Conservation (phyloP, 2,888 invertebrate species). For the Eristalis arbustorum region DNA sequence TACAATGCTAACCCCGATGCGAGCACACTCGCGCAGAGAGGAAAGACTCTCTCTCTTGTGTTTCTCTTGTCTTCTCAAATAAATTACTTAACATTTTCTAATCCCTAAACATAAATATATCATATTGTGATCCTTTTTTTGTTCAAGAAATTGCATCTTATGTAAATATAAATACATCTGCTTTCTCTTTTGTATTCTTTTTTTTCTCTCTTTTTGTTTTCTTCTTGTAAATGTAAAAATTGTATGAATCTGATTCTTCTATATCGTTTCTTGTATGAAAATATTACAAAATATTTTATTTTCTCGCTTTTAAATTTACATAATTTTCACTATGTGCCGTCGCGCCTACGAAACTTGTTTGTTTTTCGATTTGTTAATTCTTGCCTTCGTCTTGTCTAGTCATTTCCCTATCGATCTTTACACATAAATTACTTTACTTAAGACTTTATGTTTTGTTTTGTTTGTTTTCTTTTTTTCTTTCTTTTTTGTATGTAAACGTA, state of each 20-base stretch:
- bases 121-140: conserved; percentile 34
- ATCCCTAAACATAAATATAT: conserved; percentile 50
- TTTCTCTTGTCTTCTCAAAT: conserved; percentile 3
- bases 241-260: conserved; percentile 66
- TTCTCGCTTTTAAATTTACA: conserved; percentile 45
- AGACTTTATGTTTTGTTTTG: conserved; percentile 28
- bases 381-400: conserved; percentile 10
- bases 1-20: not conserved
- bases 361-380: no score
- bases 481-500: conserved; percentile 58
- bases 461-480: conserved; percentile 10
- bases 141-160: conserved; percentile 48
- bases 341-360: conserved; percentile 3
- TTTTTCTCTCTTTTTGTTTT: conserved; percentile 20
- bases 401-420: conserved; percentile 61
- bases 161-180: conserved; percentile 68
- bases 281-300: conserved; percentile 67
- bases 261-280: conserved; percentile 66
- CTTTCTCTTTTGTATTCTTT: conserved; percentile 4
- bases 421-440: conserved; percentile 58
- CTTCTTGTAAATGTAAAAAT: conserved; percentile 68
- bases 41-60: not conserved
- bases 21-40: not conserved
- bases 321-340: conserved; percentile 47
- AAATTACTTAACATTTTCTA: conserved; percentile 61